Base-by-base conservation (phyloP, 2,113 vertebrate species). In the Salvator merianae region DNA sequence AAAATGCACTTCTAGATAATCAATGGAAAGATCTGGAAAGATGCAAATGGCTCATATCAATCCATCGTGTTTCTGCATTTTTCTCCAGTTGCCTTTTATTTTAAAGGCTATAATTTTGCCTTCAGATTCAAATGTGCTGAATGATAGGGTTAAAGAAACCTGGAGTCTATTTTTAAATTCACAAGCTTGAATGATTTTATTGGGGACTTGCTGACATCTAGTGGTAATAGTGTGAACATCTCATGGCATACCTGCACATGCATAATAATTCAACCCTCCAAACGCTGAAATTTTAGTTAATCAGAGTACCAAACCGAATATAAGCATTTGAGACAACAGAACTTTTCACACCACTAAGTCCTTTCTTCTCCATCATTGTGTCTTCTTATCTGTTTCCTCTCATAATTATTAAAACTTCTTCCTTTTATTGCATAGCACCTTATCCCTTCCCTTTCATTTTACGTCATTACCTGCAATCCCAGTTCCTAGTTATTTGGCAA, bases 121-220 rank as follows among this genome's bases (percentile, higher is more conserved):
- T 86, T 93, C 86, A 88, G 84, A 83, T 90, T 87, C 88, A 89
- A 92, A 76, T 86, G 86, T n/a, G 86, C 85, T 91, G 88, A 94
- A 91, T 87, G 92, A 91, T 91, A 85, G 89, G 88, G 86, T 91
- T 93, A 93, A 85, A 91, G 83, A 89, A 84, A 87, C 34, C 84
- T 14, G 71, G 79, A 1, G 59, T 3, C 88, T 89, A 90, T 86
- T 68, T 66, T 73, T 34, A 68, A 38, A 0, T 0, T 74, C 53
- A 63, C 73, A 86, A 65, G 24, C 34, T 77, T 22, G 24, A 18
- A 3, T 65, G 32, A 43, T 50, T 94, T 96, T 91, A 62, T 89
- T 83, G 93, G 92, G 95, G 85, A 93, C 94, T 94, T 94, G 90
- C 83, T 93, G 96, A 94, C 96, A 96, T 95, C 96, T 96, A 96